Evolutionary conservation across 2,797 vertebrate genomes (phyloP), one percentile per base, ranked within the genome.

Genomic region (Channa striata): DNA sequence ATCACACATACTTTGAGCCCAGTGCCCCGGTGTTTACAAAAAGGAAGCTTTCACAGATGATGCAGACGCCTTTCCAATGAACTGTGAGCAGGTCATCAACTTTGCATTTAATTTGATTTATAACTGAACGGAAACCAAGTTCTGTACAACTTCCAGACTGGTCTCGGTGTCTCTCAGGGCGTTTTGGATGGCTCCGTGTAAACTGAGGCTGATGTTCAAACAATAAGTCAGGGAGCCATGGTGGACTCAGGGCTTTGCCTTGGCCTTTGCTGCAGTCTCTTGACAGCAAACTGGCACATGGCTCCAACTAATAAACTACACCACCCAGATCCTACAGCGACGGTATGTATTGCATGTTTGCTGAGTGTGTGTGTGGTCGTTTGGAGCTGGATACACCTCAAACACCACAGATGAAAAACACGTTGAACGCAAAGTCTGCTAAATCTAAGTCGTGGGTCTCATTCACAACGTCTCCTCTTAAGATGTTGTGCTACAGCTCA

Each of bases 251-350:
- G 79, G 85, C 82, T 86, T 85, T 82, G 86, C 71, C 59, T 87
- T 84, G 87, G 90, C 88, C 80, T 78, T 58, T 37, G 20, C 64
- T 23, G 88, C 78, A 53, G 67, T 49, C 77, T 82, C 76, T 36
- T 84, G 90, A 91, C 92, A 91, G 87, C 72, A 54, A 85, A 67
- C 89, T 91, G 90, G 89, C 89, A 87, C 46, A 49, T 37, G 40
- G 48, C 68, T 61, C 53, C 23, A 62, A 57, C 86, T 89, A 87
- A 91, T 91, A 88, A 88, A 88, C 78, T 59, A 73, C 77, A 75
- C 87, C 81, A 67, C 86, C 83, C 80, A 80, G 67, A 75, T 79
- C 68, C 52, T 74, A 44, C 77, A 59, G 77, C n/a, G 61, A 65
- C 56, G 75, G 59, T 56, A 46, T 59, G 72, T 37, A 57, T 40